Evolutionary conservation across 2,888 invertebrate species (phyloP).

Genomic region (Eurytoma californica): DNA sequence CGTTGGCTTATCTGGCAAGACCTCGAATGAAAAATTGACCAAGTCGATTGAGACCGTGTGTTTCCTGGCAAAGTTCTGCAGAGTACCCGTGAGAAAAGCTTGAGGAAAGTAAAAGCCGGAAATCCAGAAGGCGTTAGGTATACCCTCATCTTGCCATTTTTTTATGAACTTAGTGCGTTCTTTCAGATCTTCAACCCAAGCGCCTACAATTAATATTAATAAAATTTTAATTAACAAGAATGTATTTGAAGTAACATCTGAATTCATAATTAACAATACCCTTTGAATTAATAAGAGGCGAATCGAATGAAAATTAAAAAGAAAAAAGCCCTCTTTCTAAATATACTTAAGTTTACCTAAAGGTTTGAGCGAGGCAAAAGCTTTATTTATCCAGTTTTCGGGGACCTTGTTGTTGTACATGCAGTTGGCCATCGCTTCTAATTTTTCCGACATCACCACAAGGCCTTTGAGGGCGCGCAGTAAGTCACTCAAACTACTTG

Average conservation of each 20-base stretch:
- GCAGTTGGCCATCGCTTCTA: constrained; percentile 83
- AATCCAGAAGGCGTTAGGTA: constrained; percentile 88
- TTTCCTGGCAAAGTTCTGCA: constrained; percentile 89
- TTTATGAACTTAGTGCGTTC: constrained; percentile 81
- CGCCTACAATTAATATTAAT: constrained; percentile 74
- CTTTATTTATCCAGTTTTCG: constrained; percentile 81
- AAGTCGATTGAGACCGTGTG: constrained; percentile 86
- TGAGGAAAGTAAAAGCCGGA: constrained; percentile 92
- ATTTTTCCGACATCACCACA: constrained; percentile 85
- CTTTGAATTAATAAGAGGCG: no score
- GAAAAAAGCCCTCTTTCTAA: no score
- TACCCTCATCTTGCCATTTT: constrained; percentile 81
- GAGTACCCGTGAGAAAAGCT: constrained; percentile 87
- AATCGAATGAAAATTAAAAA: no score
- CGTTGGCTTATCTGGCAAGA: constrained; percentile 72
- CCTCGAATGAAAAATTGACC: constrained; percentile 80
- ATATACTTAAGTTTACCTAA: constrained; percentile 76
- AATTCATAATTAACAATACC: no score
- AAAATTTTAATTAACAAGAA: not conserved
- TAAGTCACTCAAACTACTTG: constrained; percentile 78
- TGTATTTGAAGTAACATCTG: no score
- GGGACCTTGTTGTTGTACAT: constrained; percentile 84
- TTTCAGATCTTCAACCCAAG: constrained; percentile 82
- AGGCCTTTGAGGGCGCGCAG: constrained; percentile 86
- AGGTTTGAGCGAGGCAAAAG: constrained; percentile 83